A percentile compares a stretch with the other conserved stretches of the same genome.
These are phyloP conservation scores for Pithys albifrons DNA, from an alignment of 2,113 vertebrate genomes.

Conservation along the genomic window DNA sequence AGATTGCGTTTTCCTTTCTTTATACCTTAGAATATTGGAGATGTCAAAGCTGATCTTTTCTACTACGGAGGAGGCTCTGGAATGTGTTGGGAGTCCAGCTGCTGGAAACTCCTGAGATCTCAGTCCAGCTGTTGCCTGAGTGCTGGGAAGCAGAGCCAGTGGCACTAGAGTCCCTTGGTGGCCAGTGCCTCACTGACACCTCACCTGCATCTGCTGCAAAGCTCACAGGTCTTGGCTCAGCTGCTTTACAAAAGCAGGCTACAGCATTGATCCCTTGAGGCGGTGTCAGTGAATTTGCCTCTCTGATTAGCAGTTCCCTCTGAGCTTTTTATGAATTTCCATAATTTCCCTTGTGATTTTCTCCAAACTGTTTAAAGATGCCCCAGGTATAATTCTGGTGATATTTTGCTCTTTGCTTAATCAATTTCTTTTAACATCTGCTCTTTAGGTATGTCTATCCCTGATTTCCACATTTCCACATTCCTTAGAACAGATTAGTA, in stretches of 20 bases:
- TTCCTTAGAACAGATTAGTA: not conserved
- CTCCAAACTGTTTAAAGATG: not conserved
- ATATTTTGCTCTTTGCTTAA: not conserved
- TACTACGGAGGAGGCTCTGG: not conserved
- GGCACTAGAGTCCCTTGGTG: not conserved
- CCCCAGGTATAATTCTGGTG: not conserved
- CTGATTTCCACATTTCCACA: not conserved
- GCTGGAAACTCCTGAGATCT: not conserved
- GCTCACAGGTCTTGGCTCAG: not conserved
- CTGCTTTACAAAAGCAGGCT: not conserved
- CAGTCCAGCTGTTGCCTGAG: not conserved
- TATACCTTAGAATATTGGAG: constrained; percentile 9
- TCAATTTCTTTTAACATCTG: not conserved
- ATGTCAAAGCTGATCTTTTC: constrained; percentile 1
- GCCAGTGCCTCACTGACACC: not conserved
- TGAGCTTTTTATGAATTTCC: not conserved
- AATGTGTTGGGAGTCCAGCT: not conserved
- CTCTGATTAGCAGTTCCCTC: not conserved
- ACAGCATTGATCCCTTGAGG: not conserved
- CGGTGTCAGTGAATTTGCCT: not conserved
- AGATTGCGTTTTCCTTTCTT: not conserved
- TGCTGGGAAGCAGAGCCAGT: not conserved
- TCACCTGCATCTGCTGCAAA: not conserved
- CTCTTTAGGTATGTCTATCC: not conserved
- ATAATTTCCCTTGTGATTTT: not conserved